Evolutionary conservation across 1,140 invertebrate species (phyloP).

Genomic region (Drosophila arizonae): DNA sequence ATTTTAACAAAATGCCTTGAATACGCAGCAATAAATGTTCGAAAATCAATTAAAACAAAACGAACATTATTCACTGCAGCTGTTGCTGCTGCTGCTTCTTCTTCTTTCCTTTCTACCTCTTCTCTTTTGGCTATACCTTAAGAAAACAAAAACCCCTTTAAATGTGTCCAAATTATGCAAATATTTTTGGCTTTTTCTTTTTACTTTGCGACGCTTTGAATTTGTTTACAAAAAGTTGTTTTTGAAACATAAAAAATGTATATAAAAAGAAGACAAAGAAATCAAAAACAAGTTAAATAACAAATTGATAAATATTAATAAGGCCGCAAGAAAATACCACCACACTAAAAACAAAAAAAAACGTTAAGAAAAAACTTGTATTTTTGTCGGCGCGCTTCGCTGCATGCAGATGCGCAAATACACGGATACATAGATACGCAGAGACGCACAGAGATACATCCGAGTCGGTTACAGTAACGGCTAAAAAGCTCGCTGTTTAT

Average conservation of each 20-base stretch:
- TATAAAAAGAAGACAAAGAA: constrained; percentile 53
- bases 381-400: constrained; percentile 31
- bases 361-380: constrained; percentile 19
- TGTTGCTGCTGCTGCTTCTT: background rate
- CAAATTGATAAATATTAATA: constrained; percentile 77
- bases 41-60: constrained; percentile 11
- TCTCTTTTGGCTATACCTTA: background rate
- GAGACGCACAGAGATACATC: background rate
- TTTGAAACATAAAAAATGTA: constrained; percentile 14
- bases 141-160: background rate
- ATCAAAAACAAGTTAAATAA: constrained; percentile 75
- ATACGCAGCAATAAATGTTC: constrained; percentile 14
- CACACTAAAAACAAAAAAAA: background rate
- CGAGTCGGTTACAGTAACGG: constrained; percentile 43
- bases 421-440: background rate
- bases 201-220: constrained; percentile 23
- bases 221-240: constrained; percentile 39
- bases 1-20: constrained; percentile 54
- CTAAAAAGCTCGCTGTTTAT: constrained; percentile 19
- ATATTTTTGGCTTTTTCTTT: constrained; percentile 16
- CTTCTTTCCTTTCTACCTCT: background rate
- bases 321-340: constrained; percentile 44
- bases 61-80: constrained; percentile 3
- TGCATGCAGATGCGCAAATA: constrained; percentile 36
- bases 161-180: constrained; percentile 41